Evolutionary conservation across 2,888 invertebrate species (phyloP), one percentile per base, ranked within the genome.

Genomic region (Aspidapion aeneum): DNA sequence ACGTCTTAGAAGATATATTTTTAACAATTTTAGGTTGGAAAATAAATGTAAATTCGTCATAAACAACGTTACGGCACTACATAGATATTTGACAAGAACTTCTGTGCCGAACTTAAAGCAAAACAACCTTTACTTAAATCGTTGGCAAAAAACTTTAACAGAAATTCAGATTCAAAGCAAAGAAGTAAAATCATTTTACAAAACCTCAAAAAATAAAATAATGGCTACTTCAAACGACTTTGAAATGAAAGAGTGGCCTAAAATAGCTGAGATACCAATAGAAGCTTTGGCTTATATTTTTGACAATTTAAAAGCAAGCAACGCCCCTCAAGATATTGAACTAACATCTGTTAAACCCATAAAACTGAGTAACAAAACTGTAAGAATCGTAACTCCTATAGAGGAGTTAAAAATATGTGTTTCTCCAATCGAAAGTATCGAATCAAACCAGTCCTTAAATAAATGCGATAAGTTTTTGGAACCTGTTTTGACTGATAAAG

Each of bases 271-370:
- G 52, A 57, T 62, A 22, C 64, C 64, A 1, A 18, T 52, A 1
- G 60, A 60, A 49, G 64, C 62, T 2, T 59, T 60, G 51, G 57
- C 57, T 55, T 49, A 60, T 21, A 19, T 65, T 9, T 62, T 65
- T 60, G 55, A 57, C 21, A 62, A 35, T 50, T 59, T 65, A 50
- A 62, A 65, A 55, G 35, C 58, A 21, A 56, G 55, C 48, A 62
- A 61, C 20, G 52, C 55, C 19, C 58, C 58, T 55, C 56, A 35
- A 7, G 20, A 20, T 49, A 18, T 35, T 20, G 35, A 35, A 19
- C 48, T 51, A 18, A 58, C 16, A 1, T 51, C 51, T 5, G 21
- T 21, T 18, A 59, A 59, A 9, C 50, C 52, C 1, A 17, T 18
- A 18, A 21, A 21, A 17, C 51, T 19, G 5, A 12, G 3, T 12